Conservation (phyloP, 2,797 vertebrate species). For the Phaenicophaeus curvirostris region DNA sequence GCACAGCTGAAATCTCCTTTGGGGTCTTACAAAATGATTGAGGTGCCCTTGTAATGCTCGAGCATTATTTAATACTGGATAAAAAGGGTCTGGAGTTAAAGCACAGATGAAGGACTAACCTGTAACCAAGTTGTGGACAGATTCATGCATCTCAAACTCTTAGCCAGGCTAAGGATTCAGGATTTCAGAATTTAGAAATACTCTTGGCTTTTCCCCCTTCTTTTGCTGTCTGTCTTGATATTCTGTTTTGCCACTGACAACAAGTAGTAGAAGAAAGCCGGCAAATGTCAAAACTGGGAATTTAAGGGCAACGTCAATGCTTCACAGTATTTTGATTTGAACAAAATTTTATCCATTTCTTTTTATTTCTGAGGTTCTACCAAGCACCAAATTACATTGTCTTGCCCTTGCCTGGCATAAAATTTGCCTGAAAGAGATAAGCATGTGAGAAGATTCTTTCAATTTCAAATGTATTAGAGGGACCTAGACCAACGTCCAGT, state of each 20-base stretch:
- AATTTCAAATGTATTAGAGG: neutral
- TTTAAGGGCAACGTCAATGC: neutral
- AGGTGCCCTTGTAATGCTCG: neutral
- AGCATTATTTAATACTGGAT: neutral
- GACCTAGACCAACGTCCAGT: neutral
- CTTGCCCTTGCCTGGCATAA: neutral
- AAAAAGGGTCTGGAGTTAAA: neutral
- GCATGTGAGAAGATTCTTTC: neutral
- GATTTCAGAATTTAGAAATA: neutral
- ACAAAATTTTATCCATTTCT: neutral
- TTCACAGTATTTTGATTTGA: neutral
- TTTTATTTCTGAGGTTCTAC: neutral
- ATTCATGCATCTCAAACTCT: neutral
- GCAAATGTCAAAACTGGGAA: neutral
- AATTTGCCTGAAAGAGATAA: neutral
- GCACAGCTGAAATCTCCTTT: neutral
- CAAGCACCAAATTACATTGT: neutral
- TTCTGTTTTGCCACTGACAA: neutral
- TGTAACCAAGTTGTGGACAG: neutral
- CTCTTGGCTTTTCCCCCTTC: neutral
- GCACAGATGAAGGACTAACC: neutral
- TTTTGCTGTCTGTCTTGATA: neutral
- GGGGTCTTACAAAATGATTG: neutral
- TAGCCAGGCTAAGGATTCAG: neutral
- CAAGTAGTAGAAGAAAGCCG: neutral